phyloP scores from a whole-genome alignment of 30 jellyfish, hydroid and myxozoan species.

The Aurelia coerulea region DNA sequence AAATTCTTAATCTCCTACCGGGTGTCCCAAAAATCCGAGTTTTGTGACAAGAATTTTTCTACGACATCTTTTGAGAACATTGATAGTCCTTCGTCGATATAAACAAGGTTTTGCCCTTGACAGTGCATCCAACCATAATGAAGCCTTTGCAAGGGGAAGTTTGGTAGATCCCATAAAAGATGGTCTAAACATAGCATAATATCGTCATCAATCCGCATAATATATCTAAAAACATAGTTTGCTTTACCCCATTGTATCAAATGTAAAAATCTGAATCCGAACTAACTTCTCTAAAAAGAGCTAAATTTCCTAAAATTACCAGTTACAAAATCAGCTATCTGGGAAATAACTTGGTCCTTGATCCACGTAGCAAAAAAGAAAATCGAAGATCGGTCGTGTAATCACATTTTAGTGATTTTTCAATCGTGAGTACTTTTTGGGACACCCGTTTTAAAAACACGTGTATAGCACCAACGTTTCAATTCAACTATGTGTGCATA shows the following conservation, averaged over 20 bases:
- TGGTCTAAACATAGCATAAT: constrained; percentile 74
- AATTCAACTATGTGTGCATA: too few relatives aligned
- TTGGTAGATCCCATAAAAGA: constrained; percentile 60
- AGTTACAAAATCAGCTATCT: too few relatives aligned
- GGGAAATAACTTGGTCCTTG: too few relatives aligned
- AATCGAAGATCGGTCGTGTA: too few relatives aligned
- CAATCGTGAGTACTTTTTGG: too few relatives aligned
- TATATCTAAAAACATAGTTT: constrained; percentile 32
- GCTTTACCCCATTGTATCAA: constrained; percentile 65
- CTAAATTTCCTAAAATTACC: too few relatives aligned
- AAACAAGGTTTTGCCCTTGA: constrained; percentile 54
- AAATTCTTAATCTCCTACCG: background rate
- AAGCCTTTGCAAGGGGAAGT: constrained; percentile 32
- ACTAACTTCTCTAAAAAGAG: too few relatives aligned
- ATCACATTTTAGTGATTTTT: too few relatives aligned
- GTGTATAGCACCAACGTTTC: too few relatives aligned
- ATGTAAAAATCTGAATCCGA: constrained; percentile 61
- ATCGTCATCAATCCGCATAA: constrained; percentile 68
- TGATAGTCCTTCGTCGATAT: constrained; percentile 66
- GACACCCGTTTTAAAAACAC: too few relatives aligned
- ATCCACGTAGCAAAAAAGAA: too few relatives aligned
- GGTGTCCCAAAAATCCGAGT: too few relatives aligned
- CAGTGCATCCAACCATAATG: constrained; percentile 84
- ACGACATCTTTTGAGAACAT: constrained; percentile 62
- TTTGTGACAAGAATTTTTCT: constrained; percentile 54